These are phyloP conservation scores for Euzophera pinguis DNA, from an alignment of 2,888 invertebrate species.

Conservation along the genomic window DNA sequence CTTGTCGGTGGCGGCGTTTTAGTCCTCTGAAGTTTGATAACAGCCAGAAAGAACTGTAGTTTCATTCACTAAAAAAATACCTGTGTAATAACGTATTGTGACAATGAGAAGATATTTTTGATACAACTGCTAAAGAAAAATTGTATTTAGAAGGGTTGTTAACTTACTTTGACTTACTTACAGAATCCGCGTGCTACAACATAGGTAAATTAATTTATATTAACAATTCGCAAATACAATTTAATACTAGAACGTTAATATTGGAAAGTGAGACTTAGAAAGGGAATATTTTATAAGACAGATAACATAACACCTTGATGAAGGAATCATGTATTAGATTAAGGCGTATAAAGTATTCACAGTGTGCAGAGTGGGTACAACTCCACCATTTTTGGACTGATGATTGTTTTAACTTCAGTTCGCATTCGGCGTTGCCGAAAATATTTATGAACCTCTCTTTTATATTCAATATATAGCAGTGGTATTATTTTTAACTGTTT, in stretches of 20 bases:
- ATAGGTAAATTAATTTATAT: background rate
- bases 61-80: too few relatives aligned
- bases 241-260: slow-evolving; percentile 2
- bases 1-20: too few relatives aligned
- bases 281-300: slow-evolving; percentile 11
- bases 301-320: slow-evolving; percentile 26
- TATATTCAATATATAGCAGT: too few relatives aligned
- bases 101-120: too few relatives aligned
- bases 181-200: background rate
- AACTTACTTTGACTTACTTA: too few relatives aligned
- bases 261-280: background rate
- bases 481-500: too few relatives aligned
- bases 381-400: background rate
- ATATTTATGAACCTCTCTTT: background rate
- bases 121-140: too few relatives aligned
- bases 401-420: background rate
- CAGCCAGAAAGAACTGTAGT: too few relatives aligned
- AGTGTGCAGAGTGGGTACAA: background rate
- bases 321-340: slow-evolving; percentile 36
- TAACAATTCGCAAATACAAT: too few relatives aligned
- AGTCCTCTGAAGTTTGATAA: too few relatives aligned
- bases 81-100: too few relatives aligned
- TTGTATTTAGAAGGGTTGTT: too few relatives aligned
- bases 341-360: slow-evolving; percentile 35
- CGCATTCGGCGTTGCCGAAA: background rate